Evolutionary conservation across 2,888 invertebrate species (phyloP), one percentile per base, ranked within the genome.

Genomic region (Scaptomyza cyrtandrae): DNA sequence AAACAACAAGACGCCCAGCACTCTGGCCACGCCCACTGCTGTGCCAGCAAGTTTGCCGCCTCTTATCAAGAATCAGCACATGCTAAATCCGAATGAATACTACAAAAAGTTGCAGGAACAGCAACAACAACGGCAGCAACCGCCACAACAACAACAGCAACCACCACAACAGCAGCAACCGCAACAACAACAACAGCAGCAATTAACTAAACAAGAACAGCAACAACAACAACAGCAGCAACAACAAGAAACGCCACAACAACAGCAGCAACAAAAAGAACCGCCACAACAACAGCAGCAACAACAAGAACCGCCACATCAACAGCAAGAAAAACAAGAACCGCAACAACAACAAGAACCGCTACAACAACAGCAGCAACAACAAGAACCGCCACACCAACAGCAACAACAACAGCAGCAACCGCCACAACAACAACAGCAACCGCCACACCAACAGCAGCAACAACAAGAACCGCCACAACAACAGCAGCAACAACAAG

Each of bases 91-190:
- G 9, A 83, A 82, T 50, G 75, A 82, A 16, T 78, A 71, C 45
- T 75, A 81, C 33, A 85, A 73, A 14, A 35, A 77, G 10, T 41
- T 86, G 59, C 79, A 79, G 35, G 65, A 76, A 31, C 65, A 85
- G 31, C 74, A 73, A 24, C 31, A 16, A 24, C 16, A 37, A 0
- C 9, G 31, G 9, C 11, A 49, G 1, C n/a, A 27, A 0, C 35
- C 45, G 3, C 29, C 27, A 6, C 14, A 52, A 11, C 45, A 59
- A 5, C 48, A 56, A n/a, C 39, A 55, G 13, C 16, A 3, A 0
- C 41, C 35, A 6, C 27, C 46, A 0, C 31, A 6, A 7, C 29
- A 16, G 3, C n/a, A n/a, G n/a, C n/a, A 19, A 19, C 19, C 19
- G 19, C 19, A 1, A 19, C 19, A 19, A n/a, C n/a, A n/a, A 19